These are phyloP conservation scores for Herminia tarsipennalis DNA, from an alignment of 2,888 invertebrate genomes.

Conservation along the genomic window DNA sequence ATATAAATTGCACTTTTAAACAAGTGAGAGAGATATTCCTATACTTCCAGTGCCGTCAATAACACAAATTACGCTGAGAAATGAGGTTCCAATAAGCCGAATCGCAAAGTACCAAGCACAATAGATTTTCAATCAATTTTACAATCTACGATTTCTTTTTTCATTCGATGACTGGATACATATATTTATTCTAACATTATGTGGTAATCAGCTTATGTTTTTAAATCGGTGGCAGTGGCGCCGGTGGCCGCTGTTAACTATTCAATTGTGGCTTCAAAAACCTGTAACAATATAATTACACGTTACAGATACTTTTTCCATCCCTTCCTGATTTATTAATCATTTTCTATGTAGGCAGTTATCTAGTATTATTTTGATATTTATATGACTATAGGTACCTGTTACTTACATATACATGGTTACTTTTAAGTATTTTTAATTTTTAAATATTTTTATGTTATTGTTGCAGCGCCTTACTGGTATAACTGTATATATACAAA, in stretches of 20 bases:
- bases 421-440: too few relatives aligned
- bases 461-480: too few relatives aligned
- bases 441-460: too few relatives aligned
- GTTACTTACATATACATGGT: too few relatives aligned
- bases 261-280: conserved; percentile 60
- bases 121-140: background rate
- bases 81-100: background rate
- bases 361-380: too few relatives aligned
- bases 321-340: too few relatives aligned
- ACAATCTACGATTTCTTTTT: background rate
- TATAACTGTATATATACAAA: too few relatives aligned
- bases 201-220: conserved; percentile 2
- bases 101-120: background rate
- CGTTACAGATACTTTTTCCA: too few relatives aligned
- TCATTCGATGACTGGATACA: background rate
- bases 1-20: background rate
- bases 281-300: too few relatives aligned
- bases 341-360: too few relatives aligned
- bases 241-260: conserved; percentile 41
- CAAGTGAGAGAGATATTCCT: background rate
- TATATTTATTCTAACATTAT: background rate
- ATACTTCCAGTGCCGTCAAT: background rate
- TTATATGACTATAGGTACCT: too few relatives aligned
- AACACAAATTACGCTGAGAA: background rate
- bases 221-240: conserved; percentile 11